A percentile compares a stretch with the other conserved stretches of the same genome.
Evolutionary conservation across 2,113 vertebrate genomes (phyloP).

Genomic region (Craseonycteris thonglongyai): DNA sequence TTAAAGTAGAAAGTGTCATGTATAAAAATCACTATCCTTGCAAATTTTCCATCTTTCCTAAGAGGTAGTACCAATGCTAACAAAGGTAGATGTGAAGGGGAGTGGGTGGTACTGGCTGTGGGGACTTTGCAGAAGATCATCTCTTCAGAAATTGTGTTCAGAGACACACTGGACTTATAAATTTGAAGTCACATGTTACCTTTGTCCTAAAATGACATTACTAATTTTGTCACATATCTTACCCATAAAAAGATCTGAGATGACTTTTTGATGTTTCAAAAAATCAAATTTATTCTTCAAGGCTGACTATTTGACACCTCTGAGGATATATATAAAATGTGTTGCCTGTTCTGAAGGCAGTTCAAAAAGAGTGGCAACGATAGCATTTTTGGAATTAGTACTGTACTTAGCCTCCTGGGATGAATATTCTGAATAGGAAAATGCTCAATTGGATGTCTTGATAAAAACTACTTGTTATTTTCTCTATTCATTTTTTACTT

Average conservation of each 20-base stretch:
- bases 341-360: background rate
- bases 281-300: background rate
- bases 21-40: background rate
- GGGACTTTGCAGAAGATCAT: background rate
- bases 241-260: background rate
- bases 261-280: background rate
- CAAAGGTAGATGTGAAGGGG: accelerated
- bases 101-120: too few species aligned
- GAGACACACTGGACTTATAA: background rate
- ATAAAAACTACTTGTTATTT: background rate
- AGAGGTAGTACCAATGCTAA: too few species aligned
- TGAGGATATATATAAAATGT: background rate
- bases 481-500: background rate
- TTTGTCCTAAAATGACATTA: background rate
- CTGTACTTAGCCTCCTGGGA: background rate
- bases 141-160: background rate
- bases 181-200: background rate
- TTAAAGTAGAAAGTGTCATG: background rate
- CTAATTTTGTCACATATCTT: background rate
- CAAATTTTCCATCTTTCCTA: background rate
- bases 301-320: background rate
- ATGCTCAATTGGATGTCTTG: background rate
- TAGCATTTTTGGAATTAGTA: background rate
- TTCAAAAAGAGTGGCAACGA: background rate
- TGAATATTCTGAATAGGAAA: background rate